Percentiles rank a stretch among this genome's conserved stretches.
Evolutionary conservation across 2,888 invertebrate genomes (phyloP).

Genomic region (Dynastes maya): DNA sequence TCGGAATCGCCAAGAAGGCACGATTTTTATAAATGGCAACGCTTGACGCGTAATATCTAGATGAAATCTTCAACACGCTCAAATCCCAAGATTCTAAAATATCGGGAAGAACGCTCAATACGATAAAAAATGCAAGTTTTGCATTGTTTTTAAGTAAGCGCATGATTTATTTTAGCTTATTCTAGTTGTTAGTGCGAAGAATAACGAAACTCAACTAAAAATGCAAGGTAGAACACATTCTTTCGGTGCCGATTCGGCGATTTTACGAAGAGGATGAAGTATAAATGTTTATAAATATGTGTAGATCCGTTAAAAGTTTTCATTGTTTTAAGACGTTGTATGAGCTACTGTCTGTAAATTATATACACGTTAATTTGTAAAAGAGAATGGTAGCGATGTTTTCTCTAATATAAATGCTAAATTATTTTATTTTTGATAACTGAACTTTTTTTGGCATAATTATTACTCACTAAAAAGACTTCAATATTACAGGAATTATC

Average conservation of each 20-base stretch:
- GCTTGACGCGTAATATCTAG: constrained; percentile 65
- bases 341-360: not conserved
- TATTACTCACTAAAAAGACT: no score
- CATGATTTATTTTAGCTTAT: constrained; percentile 6
- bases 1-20: constrained; percentile 69
- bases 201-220: constrained; percentile 14
- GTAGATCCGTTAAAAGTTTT: constrained; percentile 20
- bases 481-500: no score
- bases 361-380: no score
- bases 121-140: not conserved
- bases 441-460: no score
- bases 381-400: no score
- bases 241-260: constrained; percentile 26
- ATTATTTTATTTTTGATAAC: no score
- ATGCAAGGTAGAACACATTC: not conserved
- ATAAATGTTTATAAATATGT: constrained; percentile 35
- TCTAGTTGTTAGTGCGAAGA: not conserved
- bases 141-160: not conserved
- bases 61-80: constrained; percentile 58
- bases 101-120: not conserved
- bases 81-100: constrained; percentile 57
- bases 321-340: not conserved
- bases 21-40: constrained; percentile 68
- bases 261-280: constrained; percentile 25
- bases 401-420: no score